Evolutionary conservation across 2,797 vertebrate genomes (phyloP).

Genomic region (Platyrinchus mystaceus): DNA sequence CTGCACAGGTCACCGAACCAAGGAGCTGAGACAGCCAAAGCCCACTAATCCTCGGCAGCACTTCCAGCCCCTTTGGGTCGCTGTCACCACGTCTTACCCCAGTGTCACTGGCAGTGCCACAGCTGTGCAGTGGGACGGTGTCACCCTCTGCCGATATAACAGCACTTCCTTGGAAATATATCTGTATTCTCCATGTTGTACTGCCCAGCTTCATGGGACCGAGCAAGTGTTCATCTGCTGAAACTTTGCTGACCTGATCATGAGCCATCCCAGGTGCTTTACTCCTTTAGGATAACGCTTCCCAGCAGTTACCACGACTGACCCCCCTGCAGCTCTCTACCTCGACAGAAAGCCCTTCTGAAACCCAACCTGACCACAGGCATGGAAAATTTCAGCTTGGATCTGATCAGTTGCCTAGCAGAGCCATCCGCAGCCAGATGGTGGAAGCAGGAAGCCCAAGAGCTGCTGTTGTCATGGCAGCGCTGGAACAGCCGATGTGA

Average conservation of each 20-base stretch:
- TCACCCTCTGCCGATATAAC: not conserved
- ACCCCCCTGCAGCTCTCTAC: accelerated
- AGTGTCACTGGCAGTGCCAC: accelerated
- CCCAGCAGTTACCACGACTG: accelerated
- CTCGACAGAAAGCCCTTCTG: accelerated
- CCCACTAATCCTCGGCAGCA: no score
- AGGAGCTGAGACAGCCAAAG: not conserved
- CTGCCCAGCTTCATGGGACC: accelerated
- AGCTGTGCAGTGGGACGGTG: not conserved
- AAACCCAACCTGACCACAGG: not conserved
- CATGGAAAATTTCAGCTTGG: not conserved
- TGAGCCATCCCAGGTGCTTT: not conserved
- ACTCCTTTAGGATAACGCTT: not conserved
- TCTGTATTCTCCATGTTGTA: accelerated
- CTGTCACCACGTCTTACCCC: not conserved
- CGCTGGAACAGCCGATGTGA: not conserved
- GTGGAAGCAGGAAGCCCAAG: not conserved
- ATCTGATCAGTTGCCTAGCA: not conserved
- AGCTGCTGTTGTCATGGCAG: constrained; percentile 4
- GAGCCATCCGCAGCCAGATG: not conserved
- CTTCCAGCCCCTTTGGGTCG: not conserved
- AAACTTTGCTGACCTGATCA: not conserved
- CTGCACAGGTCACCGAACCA: not conserved
- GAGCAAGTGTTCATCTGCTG: not conserved
- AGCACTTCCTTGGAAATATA: not conserved